Evolutionary conservation across 2,888 invertebrate genomes (phyloP), one percentile per base, ranked within the genome.

Genomic region (Erannis defoliaria): DNA sequence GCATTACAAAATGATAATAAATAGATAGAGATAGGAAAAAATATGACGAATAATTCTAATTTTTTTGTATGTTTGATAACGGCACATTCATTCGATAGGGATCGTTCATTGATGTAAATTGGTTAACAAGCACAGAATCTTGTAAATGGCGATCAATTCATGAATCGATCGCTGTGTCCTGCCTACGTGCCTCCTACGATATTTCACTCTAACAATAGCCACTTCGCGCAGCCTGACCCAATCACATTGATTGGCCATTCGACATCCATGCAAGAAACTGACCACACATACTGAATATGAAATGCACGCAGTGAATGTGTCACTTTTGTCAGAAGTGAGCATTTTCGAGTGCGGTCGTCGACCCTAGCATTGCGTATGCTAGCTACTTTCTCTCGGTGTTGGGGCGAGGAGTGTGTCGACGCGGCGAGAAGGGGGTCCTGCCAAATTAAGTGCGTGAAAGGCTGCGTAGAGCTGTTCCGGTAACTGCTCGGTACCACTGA

Each of bases 401-500:
- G 83, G 74, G 72, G 81, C 83, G 83, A 82, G 78, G 85, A 80
- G 81, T 76, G 81, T 82, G 81, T 78, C 68, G 73, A 80, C 71
- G 84, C 77, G 85, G 85, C 64, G 85, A 75, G 88, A 83, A 83
- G 88, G 90, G 89, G 90, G 86, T 90, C 85, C 89, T 91, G 87
- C 92, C 92, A 89, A 93, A 93, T 90, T 88, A 90, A 88, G 88
- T 87, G 87, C 89, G 93, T 91, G 92, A 93, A 93, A 93, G 92
- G 90, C 87, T 86, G 77, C 80, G 84, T 82, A 76, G 74, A 81
- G 82, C 79, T 78, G 84, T 86, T 87, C 84, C 82, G 84, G 78
- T 78, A 81, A 75, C 67, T n/a, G n/a, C n/a, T 71, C 71, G 62
- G 71, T 73, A 68, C 67, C 68, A 70, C 70, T 68, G 70, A 68